Base-by-base conservation (phyloP, 2,888 invertebrate species). In the Vesta saturnalis region DNA sequence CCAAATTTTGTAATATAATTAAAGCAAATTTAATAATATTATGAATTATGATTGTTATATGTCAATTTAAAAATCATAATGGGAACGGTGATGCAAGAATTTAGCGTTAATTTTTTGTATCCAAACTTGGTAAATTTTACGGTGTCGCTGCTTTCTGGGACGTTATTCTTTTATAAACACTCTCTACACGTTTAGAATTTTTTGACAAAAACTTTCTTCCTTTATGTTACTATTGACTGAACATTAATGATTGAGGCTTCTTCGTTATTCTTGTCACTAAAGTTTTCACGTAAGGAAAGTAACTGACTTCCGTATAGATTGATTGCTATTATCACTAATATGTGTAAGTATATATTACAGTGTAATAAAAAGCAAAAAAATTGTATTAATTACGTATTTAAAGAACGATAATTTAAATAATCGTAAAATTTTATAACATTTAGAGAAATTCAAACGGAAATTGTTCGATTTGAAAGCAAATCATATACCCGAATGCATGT, bases 401-500 rank as follows among this genome's bases (percentile, higher is more conserved):
- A 5, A 5, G 23, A 23, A 23, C 39, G 8, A 39, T 21, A 6
- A 18, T 19, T 19, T 52, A 12, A 19, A 52, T 52, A 52, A 52
- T 52, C 19, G 19, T 52, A 52, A 52, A 52, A 21, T 52, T 18
- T 52, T 10, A 52, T 52, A n/a, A 15, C 15, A 3, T 23, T 23
- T 23, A 16, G 52, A 52, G 52, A 52, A 43, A 43, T 43, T 43
- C 1, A 43, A 43, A 43, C 43, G 43, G 43, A 43, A 43, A 43
- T 43, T 10, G 43, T 52, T 49, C 19, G 12, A 8, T 52, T 52
- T 21, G 21, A 18, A 19, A 52, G 52, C 19, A 52, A 52, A 19
- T 52, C 19, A 16, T 16, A 15, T 16, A 15, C 8, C 1, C 47
- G 47, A 43, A 10, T 43, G 43, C 43, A 43, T 43, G 14, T 47